A percentile compares a stretch with the other conserved stretches of the same genome.
Conservation (phyloP, 2,797 vertebrate genomes). For the Borostomias antarcticus region DNA sequence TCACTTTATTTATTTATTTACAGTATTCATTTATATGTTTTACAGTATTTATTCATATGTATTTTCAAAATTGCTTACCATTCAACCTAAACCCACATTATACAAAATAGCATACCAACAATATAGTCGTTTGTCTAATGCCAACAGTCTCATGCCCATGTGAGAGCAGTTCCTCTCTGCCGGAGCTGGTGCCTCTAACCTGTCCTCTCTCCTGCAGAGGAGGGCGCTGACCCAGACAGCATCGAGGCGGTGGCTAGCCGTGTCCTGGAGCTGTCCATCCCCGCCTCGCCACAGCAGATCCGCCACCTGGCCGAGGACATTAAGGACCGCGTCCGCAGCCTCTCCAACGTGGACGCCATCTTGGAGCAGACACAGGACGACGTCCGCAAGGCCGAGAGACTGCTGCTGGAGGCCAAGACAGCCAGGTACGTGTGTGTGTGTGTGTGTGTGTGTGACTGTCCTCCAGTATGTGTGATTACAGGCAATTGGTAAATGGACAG, state of each 20-base stretch:
- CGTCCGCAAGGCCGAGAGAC: slow-evolving; percentile 83
- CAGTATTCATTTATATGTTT: no score
- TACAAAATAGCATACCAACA: no score
- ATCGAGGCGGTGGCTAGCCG: slow-evolving; percentile 90
- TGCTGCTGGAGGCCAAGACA: slow-evolving; percentile 88
- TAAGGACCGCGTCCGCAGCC: slow-evolving; percentile 87
- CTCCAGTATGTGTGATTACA: slow-evolving; percentile 61
- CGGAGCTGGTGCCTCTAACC: background rate
- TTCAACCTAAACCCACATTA: no score
- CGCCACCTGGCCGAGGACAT: slow-evolving; percentile 88
- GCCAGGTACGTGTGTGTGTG: slow-evolving; percentile 77
- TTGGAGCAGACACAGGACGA: slow-evolving; percentile 87
- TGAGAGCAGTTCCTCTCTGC: no score
- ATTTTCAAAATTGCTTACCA: no score
- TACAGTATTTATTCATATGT: no score
- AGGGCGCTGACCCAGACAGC: slow-evolving; percentile 94
- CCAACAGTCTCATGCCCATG: no score
- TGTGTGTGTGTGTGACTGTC: slow-evolving; percentile 10
- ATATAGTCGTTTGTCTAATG: no score
- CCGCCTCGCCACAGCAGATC: slow-evolving; percentile 90
- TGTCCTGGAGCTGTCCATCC: slow-evolving; percentile 94
- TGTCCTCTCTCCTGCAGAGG: slow-evolving; percentile 87
- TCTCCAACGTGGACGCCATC: slow-evolving; percentile 92
- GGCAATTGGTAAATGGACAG: no score
- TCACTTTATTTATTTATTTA: no score